Conservation (phyloP, 2,888 invertebrate genomes). For the Agonopterix alstromeriana region DNA sequence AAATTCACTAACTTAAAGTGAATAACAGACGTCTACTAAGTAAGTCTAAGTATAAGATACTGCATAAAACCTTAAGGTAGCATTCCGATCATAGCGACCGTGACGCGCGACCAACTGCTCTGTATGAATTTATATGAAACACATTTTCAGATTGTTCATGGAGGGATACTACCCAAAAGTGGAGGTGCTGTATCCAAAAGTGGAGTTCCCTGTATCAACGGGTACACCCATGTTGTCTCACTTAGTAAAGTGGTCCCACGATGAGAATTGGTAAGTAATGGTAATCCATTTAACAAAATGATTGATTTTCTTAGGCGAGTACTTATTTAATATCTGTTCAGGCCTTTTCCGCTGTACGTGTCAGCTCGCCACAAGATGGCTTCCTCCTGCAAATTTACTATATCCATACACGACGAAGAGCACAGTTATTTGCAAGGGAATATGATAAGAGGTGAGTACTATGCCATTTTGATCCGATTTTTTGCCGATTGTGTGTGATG, state of each 20-base stretch:
- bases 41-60: no score
- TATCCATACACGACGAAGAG: constrained; percentile 39
- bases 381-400: constrained; percentile 25
- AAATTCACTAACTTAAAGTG: no score
- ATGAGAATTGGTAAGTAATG: constrained; percentile 75
- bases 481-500: no score
- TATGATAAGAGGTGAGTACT: constrained; percentile 32
- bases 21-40: neutral
- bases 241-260: constrained; percentile 88
- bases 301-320: neutral
- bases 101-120: no score
- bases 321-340: constrained; percentile 8
- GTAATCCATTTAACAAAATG: no score
- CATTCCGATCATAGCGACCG: no score
- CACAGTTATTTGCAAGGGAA: constrained; percentile 34
- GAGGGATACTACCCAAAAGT: constrained; percentile 84
- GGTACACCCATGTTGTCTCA: constrained; percentile 90
- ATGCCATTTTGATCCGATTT: neutral
- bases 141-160: constrained; percentile 79
- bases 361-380: constrained; percentile 23
- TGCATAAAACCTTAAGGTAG: no score
- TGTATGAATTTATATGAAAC: no score
- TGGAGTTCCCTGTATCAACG: constrained; percentile 88
- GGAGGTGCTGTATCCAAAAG: constrained; percentile 82
- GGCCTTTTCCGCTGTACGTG: constrained; percentile 31